Percentiles rank a stretch among this genome's conserved stretches.
phyloP scores from a whole-genome alignment of 2,888 invertebrate genomes.

The Dichetophora obliterata region DNA sequence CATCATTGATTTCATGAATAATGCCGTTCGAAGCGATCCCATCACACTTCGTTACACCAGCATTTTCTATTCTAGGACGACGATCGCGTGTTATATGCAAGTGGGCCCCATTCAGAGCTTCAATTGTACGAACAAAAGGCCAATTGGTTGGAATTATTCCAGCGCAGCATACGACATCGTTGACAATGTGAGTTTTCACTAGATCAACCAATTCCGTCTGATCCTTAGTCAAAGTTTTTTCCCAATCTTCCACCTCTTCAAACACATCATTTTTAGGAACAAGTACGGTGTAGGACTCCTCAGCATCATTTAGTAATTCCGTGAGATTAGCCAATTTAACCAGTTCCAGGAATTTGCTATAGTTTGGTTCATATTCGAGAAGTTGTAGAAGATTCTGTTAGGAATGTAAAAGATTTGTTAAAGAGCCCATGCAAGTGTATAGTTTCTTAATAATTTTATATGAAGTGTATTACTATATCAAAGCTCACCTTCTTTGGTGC shows the following conservation, averaged over 20 bases:
- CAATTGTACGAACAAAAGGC: conserved; percentile 69
- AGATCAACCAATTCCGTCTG: conserved; percentile 58
- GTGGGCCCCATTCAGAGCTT: conserved; percentile 64
- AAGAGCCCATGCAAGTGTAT: not conserved
- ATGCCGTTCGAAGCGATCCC: conserved; percentile 67
- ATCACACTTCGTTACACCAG: conserved; percentile 70
- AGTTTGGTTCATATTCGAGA: conserved; percentile 65
- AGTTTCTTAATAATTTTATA: no score
- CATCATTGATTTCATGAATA: conserved; percentile 69
- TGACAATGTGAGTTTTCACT: conserved; percentile 67
- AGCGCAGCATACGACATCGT: conserved; percentile 69
- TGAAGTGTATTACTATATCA: no score
- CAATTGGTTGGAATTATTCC: conserved; percentile 69
- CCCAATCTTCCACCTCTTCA: conserved; percentile 63
- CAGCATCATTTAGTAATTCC: conserved; percentile 59
- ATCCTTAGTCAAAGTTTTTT: conserved; percentile 54
- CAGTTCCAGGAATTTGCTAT: conserved; percentile 67
- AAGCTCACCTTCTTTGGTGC: conserved; percentile 61
- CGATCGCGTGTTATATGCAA: conserved; percentile 68
- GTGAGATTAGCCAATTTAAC: conserved; percentile 66
- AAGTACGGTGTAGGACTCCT: conserved; percentile 64
- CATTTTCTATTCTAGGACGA: conserved; percentile 69
- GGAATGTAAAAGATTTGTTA: not conserved
- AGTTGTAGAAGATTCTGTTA: conserved; percentile 61
- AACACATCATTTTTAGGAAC: conserved; percentile 70